A percentile compares a stretch with the other conserved stretches of the same genome.
Conservation (phyloP, 2,888 invertebrate species). For the Euphydryas editha region DNA sequence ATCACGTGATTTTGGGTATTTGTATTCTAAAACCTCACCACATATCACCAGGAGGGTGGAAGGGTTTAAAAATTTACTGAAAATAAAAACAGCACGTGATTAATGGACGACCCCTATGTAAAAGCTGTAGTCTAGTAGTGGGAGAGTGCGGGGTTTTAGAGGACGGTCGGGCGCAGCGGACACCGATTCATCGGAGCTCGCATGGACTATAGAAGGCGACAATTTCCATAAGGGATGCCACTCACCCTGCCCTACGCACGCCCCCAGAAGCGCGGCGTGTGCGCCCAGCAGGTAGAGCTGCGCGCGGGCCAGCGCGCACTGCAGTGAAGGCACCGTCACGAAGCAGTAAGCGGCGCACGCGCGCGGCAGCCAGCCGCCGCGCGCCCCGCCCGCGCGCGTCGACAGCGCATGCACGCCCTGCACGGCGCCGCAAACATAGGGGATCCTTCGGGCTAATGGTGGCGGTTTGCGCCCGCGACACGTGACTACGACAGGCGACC, state of each 20-base stretch:
- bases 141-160: no score
- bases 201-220: slow-evolving; percentile 91
- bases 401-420: slow-evolving; percentile 93
- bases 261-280: slow-evolving; percentile 94
- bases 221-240: no score
- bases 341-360: slow-evolving; percentile 98
- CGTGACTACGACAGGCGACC: no score
- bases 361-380: slow-evolving; percentile 92
- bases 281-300: slow-evolving; percentile 94
- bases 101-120: no score
- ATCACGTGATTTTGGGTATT: no score
- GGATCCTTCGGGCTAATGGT: no score
- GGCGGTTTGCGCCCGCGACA: no score
- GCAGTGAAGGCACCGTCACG: slow-evolving; percentile 98
- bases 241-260: slow-evolving; percentile 94
- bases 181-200: slow-evolving; percentile 92
- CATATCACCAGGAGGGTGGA: no score
- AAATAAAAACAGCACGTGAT: no score
- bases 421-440: slow-evolving; percentile 12
- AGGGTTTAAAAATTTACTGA: no score
- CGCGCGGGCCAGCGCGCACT: slow-evolving; percentile 89
- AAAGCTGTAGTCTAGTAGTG: no score
- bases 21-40: no score
- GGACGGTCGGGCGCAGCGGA: slow-evolving; percentile 93
- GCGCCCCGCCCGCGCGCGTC: slow-evolving; percentile 66